phyloP scores from a whole-genome alignment of 2,888 invertebrate genomes.

The Latrodectus hesperus region DNA sequence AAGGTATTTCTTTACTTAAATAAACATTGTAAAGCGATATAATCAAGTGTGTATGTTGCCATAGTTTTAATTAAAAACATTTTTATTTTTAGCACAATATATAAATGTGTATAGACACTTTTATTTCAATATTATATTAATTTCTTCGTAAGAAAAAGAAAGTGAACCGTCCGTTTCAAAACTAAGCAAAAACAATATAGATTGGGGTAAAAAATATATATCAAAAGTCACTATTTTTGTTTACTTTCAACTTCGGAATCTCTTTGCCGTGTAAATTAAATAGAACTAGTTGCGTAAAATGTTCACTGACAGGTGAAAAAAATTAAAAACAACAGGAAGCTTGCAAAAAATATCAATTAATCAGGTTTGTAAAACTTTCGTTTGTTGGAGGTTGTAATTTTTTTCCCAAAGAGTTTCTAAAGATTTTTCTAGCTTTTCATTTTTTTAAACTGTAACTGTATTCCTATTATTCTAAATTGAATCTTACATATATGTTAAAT shows the following conservation, averaged over 20 bases:
- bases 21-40: no score
- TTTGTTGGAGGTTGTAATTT: neutral
- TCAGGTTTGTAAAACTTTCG: conserved; percentile 45
- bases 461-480: conserved; percentile 55
- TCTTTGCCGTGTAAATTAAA: conserved; percentile 36
- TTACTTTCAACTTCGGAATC: conserved; percentile 26
- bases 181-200: no score
- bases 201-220: no score
- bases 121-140: no score
- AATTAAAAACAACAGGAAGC: neutral
- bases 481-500: conserved; percentile 48
- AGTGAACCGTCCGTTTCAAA: no score
- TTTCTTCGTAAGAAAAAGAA: no score
- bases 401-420: no score
- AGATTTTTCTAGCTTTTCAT: neutral
- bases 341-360: conserved; percentile 33
- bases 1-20: no score
- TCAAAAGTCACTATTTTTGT: conserved; percentile 36
- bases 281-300: conserved; percentile 26
- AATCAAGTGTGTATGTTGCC: no score
- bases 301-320: neutral
- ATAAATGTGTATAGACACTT: no score
- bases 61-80: no score
- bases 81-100: no score
- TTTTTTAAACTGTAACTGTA: conserved; percentile 21